These are phyloP conservation scores for Tolypeutes matacus DNA, from an alignment of 2,797 vertebrate genomes.

Conservation along the genomic window DNA sequence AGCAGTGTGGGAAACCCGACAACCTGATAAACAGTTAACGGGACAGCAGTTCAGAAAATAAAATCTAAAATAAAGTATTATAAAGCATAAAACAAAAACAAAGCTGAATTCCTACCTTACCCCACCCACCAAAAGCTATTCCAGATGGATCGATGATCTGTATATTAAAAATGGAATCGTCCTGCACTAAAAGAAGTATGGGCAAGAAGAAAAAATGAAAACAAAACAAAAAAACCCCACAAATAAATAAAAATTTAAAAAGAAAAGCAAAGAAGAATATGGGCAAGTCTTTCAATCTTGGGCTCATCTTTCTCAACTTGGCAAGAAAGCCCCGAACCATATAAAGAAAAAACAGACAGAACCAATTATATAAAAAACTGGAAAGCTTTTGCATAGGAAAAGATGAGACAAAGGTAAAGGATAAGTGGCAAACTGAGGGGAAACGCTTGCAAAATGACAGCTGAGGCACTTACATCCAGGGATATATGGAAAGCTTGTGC, in stretches of 20 bases:
- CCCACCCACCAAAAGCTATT: not conserved
- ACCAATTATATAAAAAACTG: accelerated
- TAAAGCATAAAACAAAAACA: not conserved
- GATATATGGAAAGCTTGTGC: accelerated
- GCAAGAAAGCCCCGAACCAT: not conserved
- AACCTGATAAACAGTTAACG: not conserved
- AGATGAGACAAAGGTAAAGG: accelerated
- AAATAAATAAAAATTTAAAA: no score
- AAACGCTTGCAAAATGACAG: not conserved
- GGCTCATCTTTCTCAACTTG: not conserved
- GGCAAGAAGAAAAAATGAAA: no score
- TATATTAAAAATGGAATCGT: not conserved
- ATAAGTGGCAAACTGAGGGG: not conserved
- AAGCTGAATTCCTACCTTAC: no score
- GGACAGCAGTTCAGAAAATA: no score
- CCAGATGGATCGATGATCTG: not conserved
- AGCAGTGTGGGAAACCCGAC: not conserved
- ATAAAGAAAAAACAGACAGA: not conserved
- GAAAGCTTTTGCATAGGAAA: not conserved
- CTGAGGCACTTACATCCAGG: not conserved
- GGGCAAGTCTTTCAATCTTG: not conserved
- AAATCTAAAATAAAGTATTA: no score
- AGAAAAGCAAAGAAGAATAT: no score
- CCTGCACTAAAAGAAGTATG: accelerated
- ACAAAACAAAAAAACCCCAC: no score